Evolutionary conservation across 2,113 vertebrate genomes (phyloP).

Genomic region (Syngnathus typhle): DNA sequence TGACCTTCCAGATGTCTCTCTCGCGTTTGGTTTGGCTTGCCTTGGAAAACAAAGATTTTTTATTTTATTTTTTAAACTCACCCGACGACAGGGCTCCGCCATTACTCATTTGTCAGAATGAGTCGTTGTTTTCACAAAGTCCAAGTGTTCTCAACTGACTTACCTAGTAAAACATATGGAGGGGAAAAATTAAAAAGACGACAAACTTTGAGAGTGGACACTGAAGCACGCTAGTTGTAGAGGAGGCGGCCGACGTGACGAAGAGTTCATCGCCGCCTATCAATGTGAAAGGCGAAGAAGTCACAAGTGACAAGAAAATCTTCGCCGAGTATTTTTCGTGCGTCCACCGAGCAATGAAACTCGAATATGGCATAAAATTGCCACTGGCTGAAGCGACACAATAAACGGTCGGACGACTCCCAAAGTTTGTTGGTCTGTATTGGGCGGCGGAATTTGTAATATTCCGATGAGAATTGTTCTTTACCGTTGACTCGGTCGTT

Average conservation of each 20-base stretch:
- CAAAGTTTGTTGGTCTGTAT: neutral
- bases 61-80: too few relatives aligned
- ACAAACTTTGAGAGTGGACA: neutral
- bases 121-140: too few relatives aligned
- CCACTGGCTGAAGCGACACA: neutral
- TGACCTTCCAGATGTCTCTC: constrained; percentile 13
- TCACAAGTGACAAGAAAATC: neutral
- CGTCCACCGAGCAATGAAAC: neutral
- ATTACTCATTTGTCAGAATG: neutral
- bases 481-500: constrained; percentile 31
- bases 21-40: neutral
- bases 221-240: neutral
- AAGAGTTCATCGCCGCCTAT: neutral
- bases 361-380: neutral
- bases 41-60: neutral
- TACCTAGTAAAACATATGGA: too few relatives aligned
- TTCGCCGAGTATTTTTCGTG: accelerated
- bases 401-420: neutral
- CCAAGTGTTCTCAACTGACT: too few relatives aligned
- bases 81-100: neutral
- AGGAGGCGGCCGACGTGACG: neutral
- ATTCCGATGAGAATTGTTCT: constrained; percentile 12
- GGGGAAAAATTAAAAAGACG: too few relatives aligned
- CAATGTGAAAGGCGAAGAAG: neutral
- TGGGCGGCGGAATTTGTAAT: neutral